Evolutionary conservation across 2,797 vertebrate genomes (phyloP).

Genomic region (Leuciscus waleckii): DNA sequence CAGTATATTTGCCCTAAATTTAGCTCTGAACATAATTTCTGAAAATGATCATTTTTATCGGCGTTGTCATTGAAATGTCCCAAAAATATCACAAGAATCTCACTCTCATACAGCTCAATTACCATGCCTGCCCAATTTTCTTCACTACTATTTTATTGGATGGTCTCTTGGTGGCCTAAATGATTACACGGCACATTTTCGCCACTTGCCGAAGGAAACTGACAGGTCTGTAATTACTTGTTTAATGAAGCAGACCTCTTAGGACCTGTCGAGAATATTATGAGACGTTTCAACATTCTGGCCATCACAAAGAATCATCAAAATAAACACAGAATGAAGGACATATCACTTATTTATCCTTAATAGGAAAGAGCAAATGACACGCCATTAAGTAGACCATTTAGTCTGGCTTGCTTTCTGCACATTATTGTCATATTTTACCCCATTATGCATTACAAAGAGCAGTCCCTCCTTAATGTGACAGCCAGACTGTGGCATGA

Average conservation of each 20-base stretch:
- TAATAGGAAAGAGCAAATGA: slow-evolving; percentile 35
- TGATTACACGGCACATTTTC: slow-evolving; percentile 48
- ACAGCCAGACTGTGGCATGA: slow-evolving; percentile 26
- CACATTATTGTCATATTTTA: slow-evolving; percentile 45
- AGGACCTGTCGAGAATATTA: slow-evolving; percentile 46
- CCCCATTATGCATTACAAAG: slow-evolving; percentile 35
- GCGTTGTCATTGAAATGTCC: slow-evolving; percentile 40
- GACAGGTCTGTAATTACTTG: slow-evolving; percentile 55
- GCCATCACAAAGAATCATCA: slow-evolving; percentile 40
- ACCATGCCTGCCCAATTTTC: slow-evolving; percentile 42
- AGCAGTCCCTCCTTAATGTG: slow-evolving; percentile 27
- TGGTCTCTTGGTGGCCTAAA: slow-evolving; percentile 38
- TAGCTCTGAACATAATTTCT: slow-evolving; percentile 31
- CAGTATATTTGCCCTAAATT: slow-evolving; percentile 4
- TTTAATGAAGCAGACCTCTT: slow-evolving; percentile 50
- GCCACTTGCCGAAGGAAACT: slow-evolving; percentile 26
- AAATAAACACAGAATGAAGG: slow-evolving; percentile 46
- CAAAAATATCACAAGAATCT: slow-evolving; percentile 32
- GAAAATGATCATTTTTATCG: slow-evolving; percentile 35
- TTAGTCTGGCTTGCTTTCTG: slow-evolving; percentile 19
- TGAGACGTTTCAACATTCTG: slow-evolving; percentile 41
- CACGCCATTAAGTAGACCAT: slow-evolving; percentile 37
- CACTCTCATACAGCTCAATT: slow-evolving; percentile 48
- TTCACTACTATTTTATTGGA: slow-evolving; percentile 17
- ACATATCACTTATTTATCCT: slow-evolving; percentile 27